phyloP scores from a whole-genome alignment of 92 coral and sea anemone species.

The Epizoanthus ramosus region DNA sequence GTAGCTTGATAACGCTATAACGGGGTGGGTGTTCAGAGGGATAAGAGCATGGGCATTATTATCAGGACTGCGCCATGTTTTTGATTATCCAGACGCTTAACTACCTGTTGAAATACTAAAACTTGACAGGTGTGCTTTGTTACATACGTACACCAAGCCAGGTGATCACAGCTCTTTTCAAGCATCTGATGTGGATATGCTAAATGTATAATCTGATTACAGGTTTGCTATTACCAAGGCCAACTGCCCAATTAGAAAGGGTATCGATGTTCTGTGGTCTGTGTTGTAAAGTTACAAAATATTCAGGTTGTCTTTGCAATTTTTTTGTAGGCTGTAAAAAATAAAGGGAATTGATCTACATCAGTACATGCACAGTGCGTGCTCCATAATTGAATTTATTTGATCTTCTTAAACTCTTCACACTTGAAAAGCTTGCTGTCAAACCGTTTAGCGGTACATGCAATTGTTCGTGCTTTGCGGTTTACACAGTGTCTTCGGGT shows the following conservation, averaged over 20 bases:
- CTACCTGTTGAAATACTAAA: constrained; percentile 3
- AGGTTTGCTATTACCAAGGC: background rate
- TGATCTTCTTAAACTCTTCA: background rate
- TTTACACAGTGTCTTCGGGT: too few species aligned
- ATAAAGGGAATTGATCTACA: too few species aligned
- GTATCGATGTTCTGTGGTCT: background rate
- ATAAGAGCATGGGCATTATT: background rate
- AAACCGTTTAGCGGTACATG: constrained; percentile 2
- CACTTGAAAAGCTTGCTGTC: background rate
- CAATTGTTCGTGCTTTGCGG: background rate
- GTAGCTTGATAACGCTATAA: background rate
- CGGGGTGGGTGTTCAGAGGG: background rate
- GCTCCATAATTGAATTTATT: background rate
- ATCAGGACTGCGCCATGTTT: constrained; percentile 1
- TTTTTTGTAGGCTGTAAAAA: too few species aligned
- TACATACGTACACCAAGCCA: background rate
- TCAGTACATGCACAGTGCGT: background rate
- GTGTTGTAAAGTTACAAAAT: too few species aligned
- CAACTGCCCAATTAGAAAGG: background rate
- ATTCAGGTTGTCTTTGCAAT: too few species aligned
- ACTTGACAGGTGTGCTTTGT: background rate
- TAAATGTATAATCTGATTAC: background rate
- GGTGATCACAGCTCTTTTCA: background rate
- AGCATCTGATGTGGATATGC: background rate
- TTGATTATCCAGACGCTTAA: background rate